Percentiles rank a stretch among this genome's conserved stretches.
These are phyloP conservation scores for Drosophila cyrtoloma DNA, from an alignment of 2,888 invertebrate species.

Conservation along the genomic window DNA sequence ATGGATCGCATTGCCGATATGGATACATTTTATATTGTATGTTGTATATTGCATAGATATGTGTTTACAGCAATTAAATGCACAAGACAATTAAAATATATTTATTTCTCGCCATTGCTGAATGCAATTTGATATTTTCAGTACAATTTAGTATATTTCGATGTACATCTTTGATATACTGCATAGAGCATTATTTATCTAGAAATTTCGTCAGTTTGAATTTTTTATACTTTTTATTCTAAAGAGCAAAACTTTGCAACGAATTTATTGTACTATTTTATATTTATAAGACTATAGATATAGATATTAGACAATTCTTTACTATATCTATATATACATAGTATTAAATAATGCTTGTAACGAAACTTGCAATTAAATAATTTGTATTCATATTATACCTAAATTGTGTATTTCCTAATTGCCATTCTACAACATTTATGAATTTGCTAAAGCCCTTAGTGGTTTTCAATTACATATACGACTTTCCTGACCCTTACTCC, in stretches of 20 bases:
- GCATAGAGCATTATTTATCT: not conserved
- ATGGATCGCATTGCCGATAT: constrained; percentile 12
- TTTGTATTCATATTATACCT: not conserved
- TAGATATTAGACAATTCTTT: no score
- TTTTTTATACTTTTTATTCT: not conserved
- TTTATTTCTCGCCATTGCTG: not conserved
- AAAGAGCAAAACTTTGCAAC: not conserved
- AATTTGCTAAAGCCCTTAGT: not conserved
- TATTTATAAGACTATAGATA: not conserved
- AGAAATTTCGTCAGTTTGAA: not conserved
- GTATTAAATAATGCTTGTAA: no score
- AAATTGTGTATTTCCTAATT: not conserved
- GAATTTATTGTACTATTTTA: not conserved
- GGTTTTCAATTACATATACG: accelerated
- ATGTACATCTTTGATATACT: not conserved
- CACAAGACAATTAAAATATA: not conserved
- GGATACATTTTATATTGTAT: not conserved
- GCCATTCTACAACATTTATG: not conserved
- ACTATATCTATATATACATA: no score
- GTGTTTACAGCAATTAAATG: constrained; percentile 22
- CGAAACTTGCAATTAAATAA: not conserved
- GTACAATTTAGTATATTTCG: not conserved
- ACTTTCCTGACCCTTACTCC: not conserved
- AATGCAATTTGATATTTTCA: not conserved
- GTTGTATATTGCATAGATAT: not conserved